Base-by-base conservation (phyloP, 1,140 invertebrate species). In the Aporrectodea caliginosa region DNA sequence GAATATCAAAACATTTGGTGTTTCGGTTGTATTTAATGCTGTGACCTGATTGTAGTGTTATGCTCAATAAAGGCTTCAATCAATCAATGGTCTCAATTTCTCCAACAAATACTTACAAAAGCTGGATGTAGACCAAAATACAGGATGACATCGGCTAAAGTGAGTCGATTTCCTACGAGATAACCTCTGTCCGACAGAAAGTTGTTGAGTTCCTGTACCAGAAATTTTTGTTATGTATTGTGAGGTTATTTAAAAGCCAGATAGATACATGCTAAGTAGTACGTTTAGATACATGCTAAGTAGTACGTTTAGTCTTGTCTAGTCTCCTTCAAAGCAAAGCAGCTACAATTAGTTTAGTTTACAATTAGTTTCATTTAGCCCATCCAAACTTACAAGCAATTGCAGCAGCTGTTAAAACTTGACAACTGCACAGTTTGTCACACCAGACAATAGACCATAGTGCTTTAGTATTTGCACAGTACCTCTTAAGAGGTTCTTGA, bases 151-250 rank as follows among this genome's bases (percentile, higher is more conserved):
- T 85, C 84, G 35, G 84, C 83, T 29, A 84, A 69, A 27, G 83
- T 81, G 2, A 84, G 70, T 1, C 71, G 69, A 35, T 83, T 79
- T 16, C 81, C 80, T n/a, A 85, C 75, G 32, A 85, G 77, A 70
- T 84, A 85, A 34, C 83, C 83, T 78, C 83, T 84, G 79, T 85
- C 83, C 72, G 73, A 70, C 16, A 85, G 71, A 77, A 84, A 84
- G 29, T 43, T 79, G 75, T 85, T 83, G 69, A 84, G 77, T n/a
- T 85, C 83, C 84, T 85, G 81, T 1, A 58, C 43, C 6, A 58
- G 22, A 58, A 58, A 58, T 58, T 12, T 12, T 58, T 58, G 6
- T 22, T 58, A 22, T 22, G 6, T 58, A 58, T 58, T 22, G 6
- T 6, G 6, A 58, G 6, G 6, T 58, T 58, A 12, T 58, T 58